Evolutionary conservation across 2,113 vertebrate genomes (phyloP).

Genomic region (Pteropus alecto): DNA sequence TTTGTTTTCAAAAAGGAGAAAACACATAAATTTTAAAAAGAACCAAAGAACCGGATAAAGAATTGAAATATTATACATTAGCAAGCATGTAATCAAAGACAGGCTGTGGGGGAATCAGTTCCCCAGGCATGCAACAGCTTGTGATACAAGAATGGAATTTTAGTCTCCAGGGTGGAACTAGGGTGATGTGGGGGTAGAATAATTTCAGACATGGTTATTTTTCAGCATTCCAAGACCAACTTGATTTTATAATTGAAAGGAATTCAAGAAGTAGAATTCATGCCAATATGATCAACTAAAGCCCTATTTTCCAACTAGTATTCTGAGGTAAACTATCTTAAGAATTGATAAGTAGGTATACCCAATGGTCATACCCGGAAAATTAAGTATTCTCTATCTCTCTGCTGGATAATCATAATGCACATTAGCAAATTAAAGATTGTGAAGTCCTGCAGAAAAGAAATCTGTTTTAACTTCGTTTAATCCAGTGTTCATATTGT

Average conservation of each 20-base stretch:
- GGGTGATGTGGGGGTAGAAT: not conserved
- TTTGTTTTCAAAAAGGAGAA: not conserved
- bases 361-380: not conserved
- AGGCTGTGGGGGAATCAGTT: not conserved
- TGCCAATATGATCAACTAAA: not conserved
- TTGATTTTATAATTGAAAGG: conserved; percentile 13
- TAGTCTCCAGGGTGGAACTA: not conserved
- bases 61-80: not conserved
- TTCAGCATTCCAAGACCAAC: not conserved
- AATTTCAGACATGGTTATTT: not conserved
- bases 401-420: not conserved
- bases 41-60: not conserved
- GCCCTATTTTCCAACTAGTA: not conserved
- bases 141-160: not conserved
- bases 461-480: not conserved
- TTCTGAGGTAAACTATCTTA: not conserved
- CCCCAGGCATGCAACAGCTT: not conserved
- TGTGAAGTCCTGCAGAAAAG: not conserved
- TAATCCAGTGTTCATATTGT: not conserved
- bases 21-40: not conserved
- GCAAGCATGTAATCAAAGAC: not conserved
- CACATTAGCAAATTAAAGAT: not conserved
- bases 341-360: not conserved
- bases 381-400: not conserved
- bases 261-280: not conserved